A percentile compares a stretch with the other conserved stretches of the same genome.
Evolutionary conservation across 2,797 vertebrate species (phyloP).

Genomic region (Aphelocoma californica): DNA sequence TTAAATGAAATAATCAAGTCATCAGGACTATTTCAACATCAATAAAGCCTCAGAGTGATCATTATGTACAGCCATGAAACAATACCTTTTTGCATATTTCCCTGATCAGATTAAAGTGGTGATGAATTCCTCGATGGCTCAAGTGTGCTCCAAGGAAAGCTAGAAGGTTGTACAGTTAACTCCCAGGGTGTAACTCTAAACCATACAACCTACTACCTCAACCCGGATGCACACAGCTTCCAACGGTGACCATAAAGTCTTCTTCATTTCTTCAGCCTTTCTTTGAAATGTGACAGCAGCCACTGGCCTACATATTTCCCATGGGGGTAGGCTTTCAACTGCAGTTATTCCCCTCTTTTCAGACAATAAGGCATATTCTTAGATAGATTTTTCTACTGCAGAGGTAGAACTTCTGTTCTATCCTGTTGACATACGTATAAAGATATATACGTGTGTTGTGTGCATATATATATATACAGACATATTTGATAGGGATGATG

Average conservation of each 20-base stretch:
- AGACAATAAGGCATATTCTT: background rate
- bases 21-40: slow-evolving; percentile 45
- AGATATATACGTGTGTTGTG: background rate
- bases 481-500: background rate
- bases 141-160: slow-evolving; percentile 99
- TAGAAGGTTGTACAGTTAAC: slow-evolving; percentile 99
- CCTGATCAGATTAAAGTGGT: slow-evolving; percentile 73
- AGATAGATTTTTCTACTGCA: background rate
- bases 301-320: slow-evolving; percentile 51
- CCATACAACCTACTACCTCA: slow-evolving; percentile 99
- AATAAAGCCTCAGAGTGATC: slow-evolving; percentile 49
- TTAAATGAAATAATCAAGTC: slow-evolving; percentile 57
- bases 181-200: slow-evolving; percentile 99
- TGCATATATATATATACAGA: background rate
- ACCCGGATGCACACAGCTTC: slow-evolving; percentile 98
- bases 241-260: slow-evolving; percentile 71
- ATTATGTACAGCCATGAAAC: slow-evolving; percentile 65
- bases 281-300: slow-evolving; percentile 67
- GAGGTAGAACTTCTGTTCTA: background rate
- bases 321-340: background rate
- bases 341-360: background rate
- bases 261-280: slow-evolving; percentile 79
- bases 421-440: background rate
- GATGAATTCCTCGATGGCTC: slow-evolving; percentile 87
- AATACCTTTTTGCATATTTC: slow-evolving; percentile 76